Base-by-base conservation (phyloP, 2,797 vertebrate species). In the Chiloscyllium punctatum region DNA sequence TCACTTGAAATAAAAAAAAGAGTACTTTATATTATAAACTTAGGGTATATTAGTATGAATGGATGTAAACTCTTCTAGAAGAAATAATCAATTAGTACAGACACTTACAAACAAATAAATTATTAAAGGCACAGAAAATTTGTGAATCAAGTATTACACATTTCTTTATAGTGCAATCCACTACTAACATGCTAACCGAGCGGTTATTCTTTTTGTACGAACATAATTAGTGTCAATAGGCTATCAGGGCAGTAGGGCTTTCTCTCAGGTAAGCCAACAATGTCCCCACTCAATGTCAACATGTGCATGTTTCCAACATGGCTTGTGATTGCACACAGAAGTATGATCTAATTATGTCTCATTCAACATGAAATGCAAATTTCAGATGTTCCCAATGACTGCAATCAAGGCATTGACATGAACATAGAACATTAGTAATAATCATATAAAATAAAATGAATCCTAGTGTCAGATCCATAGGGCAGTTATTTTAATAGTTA, bases 1-100 rank as follows among this genome's bases (percentile, higher is more conserved):
- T 98, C 92, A 99, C 99, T 99, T 97, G 0, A 51, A 82, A 77
- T 77, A 37, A 42, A 74, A 72, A 53, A 37, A 42, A 68, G 33
- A 68, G 87, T n/a, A 79, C 33, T 62, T 92, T n/a, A n/a, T 90
- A 90, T 51, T 57, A 57, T 27, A 57, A 53, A 2, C 25, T 30
- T 27, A 88, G 16, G 11, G 0, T 16, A 48, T 90, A 62, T 53
- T 91, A 23, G 21, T 68, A n/a, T 13, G 33, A 53, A 66, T 18
- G 11, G 0, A 66, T n/a, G 87, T 6, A 66, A 91, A 2, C 30
- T 91, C n/a, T 37, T 66, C 33, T 23, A 16, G 88, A 37, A 91
- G 27, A 66, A 91, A 66, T 68, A 66, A 91, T 91, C 57, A 91
- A 37, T 68, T 91, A n/a, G 16, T 57, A 37, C 88, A 91, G 33